Evolutionary conservation across 2,113 vertebrate species (phyloP).

Genomic region (Mellivora capensis): DNA sequence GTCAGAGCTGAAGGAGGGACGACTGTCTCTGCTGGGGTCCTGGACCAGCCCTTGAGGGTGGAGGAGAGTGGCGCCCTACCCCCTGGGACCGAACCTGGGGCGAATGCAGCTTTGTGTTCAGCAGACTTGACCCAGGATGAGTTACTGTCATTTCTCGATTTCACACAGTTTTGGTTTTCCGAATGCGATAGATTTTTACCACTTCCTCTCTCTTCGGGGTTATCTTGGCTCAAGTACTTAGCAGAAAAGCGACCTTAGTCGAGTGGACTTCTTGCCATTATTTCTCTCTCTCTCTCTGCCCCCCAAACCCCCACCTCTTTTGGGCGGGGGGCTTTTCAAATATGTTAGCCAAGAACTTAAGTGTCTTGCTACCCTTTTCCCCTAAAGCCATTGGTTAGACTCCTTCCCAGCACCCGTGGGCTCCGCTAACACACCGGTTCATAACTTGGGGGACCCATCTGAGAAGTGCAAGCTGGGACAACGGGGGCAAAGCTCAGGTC

Average conservation of each 20-base stretch:
- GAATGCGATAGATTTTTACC: not conserved
- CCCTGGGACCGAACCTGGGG: not conserved
- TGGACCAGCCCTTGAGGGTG: too few species aligned
- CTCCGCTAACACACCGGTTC: rapidly evolving
- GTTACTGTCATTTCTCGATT: not conserved
- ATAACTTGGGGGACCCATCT: not conserved
- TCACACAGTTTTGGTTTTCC: not conserved
- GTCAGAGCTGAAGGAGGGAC: not conserved
- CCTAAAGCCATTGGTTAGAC: not conserved
- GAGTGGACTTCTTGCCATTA: not conserved
- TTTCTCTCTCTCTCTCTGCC: not conserved
- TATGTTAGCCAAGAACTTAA: not conserved
- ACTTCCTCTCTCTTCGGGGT: not conserved
- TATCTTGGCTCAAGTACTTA: too few species aligned
- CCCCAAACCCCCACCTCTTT: too few species aligned
- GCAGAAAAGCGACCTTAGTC: not conserved
- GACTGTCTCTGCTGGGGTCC: not conserved
- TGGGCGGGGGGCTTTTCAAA: not conserved
- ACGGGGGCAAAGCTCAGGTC: too few species aligned
- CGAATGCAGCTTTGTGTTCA: not conserved
- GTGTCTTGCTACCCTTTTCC: not conserved
- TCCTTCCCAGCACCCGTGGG: not conserved
- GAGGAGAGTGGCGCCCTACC: rapidly evolving
- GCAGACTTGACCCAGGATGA: not conserved
- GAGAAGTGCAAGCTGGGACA: not conserved